Conservation (phyloP, 2,113 vertebrate species). For the Lepus europaeus region DNA sequence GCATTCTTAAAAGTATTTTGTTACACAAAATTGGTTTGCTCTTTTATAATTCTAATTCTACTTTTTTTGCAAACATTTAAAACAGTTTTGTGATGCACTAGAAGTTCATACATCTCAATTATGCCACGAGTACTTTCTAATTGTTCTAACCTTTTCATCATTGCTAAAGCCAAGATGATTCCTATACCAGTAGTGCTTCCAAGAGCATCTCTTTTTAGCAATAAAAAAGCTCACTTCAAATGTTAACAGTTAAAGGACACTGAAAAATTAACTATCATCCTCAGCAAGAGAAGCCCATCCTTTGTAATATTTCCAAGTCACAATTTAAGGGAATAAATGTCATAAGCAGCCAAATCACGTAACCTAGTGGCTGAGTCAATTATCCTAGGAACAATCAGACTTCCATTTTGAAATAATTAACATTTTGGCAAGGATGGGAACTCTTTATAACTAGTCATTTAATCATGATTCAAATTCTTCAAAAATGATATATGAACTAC, state of each 20-base stretch:
- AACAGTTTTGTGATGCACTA: constrained; percentile 36
- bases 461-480: constrained; percentile 25
- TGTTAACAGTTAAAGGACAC: constrained; percentile 66
- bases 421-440: constrained; percentile 45
- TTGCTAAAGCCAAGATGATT: constrained; percentile 49
- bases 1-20: background rate
- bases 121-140: constrained; percentile 67
- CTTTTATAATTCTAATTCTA: constrained; percentile 45
- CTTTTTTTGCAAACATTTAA: constrained; percentile 38
- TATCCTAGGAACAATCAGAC: constrained; percentile 68
- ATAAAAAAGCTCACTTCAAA: constrained; percentile 64
- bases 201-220: constrained; percentile 16
- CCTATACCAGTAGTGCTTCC: background rate
- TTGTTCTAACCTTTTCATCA: constrained; percentile 77
- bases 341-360: constrained; percentile 70
- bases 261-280: constrained; percentile 68
- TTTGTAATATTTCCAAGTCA: constrained; percentile 65
- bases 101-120: constrained; percentile 65
- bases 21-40: constrained; percentile 7
- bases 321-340: constrained; percentile 74
- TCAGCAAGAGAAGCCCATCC: constrained; percentile 50
- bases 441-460: constrained; percentile 60
- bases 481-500: constrained; percentile 51
- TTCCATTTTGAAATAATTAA: constrained; percentile 80
- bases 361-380: constrained; percentile 74